Percentiles rank a stretch among this genome's conserved stretches.
Conservation (phyloP, 1,140 invertebrate species). For the Rhopalosiphum padi region DNA sequence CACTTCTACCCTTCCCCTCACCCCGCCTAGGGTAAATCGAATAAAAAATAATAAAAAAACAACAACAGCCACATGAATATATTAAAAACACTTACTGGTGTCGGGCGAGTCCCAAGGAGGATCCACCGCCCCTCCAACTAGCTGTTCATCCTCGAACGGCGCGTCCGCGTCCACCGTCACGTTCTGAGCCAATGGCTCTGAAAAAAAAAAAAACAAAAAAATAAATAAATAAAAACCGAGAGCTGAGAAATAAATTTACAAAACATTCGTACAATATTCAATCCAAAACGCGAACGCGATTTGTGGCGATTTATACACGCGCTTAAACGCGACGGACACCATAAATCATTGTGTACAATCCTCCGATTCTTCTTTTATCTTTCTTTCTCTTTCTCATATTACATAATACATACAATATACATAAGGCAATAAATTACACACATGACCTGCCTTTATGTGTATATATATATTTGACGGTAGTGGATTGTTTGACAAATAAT, state of each 20-base stretch:
- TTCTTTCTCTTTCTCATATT: background rate
- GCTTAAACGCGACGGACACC: background rate
- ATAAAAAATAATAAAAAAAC: slow-evolving; percentile 43
- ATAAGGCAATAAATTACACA: background rate
- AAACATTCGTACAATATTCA: background rate
- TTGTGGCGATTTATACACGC: background rate
- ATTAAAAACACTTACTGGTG: slow-evolving; percentile 66
- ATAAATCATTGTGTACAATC: background rate
- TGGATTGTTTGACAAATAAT: background rate
- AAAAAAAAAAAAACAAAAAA: background rate
- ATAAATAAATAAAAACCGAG: background rate
- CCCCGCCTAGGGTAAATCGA: slow-evolving; percentile 20
- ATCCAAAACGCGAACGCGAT: background rate
- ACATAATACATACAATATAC: background rate
- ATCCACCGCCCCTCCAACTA: slow-evolving; percentile 65
- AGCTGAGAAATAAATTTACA: background rate
- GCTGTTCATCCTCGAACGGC: slow-evolving; percentile 66
- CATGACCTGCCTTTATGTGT: background rate
- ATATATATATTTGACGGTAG: background rate
- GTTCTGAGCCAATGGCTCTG: slow-evolving; percentile 68
- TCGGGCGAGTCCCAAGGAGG: slow-evolving; percentile 67
- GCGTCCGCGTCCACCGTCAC: slow-evolving; percentile 69
- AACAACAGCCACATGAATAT: slow-evolving; percentile 40
- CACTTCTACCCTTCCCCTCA: background rate
- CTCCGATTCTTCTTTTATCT: background rate